Conservation (phyloP, 1,140 invertebrate genomes). For the Coptotermes formosanus region DNA sequence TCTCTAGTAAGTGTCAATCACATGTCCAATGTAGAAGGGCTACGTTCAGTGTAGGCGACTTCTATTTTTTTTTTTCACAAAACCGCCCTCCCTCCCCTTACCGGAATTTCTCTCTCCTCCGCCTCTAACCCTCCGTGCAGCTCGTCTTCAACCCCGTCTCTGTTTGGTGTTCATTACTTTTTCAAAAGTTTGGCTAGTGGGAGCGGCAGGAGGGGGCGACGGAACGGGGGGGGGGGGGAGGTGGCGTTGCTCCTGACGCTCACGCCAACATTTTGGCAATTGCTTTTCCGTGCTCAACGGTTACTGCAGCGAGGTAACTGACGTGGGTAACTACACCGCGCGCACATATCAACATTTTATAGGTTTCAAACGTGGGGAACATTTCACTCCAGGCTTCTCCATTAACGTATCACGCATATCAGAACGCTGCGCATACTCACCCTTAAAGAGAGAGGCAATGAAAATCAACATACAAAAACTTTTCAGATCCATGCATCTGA, state of each 20-base stretch:
- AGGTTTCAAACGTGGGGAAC: background rate
- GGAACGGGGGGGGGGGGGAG: too few species aligned
- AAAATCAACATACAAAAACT: constrained; percentile 4
- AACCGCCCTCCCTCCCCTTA: background rate
- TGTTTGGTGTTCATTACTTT: constrained; percentile 5
- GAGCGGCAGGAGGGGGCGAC: background rate
- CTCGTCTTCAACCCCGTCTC: background rate
- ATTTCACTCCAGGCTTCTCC: background rate
- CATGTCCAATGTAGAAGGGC: background rate
- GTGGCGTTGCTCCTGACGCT: background rate
- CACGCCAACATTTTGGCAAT: background rate
- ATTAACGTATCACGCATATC: background rate
- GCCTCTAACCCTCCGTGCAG: too few species aligned
- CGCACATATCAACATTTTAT: constrained; percentile 10
- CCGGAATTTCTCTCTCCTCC: too few species aligned
- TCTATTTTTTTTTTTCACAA: background rate
- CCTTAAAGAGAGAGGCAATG: background rate
- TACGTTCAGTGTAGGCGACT: background rate
- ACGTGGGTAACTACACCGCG: background rate
- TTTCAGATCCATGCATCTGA: background rate
- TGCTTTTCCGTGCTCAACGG: background rate
- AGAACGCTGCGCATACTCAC: too few species aligned
- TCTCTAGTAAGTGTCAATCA: background rate
- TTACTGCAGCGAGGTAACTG: background rate
- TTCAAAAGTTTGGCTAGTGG: background rate